phyloP scores from a whole-genome alignment of 2,888 invertebrate species.

The Ferrisia virgata region DNA sequence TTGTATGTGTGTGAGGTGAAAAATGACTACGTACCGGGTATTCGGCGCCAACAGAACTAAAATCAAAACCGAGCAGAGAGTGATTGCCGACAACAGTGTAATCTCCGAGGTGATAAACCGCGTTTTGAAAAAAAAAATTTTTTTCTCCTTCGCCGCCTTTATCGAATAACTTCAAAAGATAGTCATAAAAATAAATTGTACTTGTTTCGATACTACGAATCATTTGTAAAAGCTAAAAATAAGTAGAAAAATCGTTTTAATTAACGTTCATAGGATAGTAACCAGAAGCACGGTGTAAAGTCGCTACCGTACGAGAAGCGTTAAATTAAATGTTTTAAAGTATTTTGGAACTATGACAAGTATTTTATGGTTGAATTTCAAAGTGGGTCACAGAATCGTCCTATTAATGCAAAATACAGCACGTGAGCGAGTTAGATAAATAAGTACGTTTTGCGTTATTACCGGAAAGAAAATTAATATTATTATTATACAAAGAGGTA shows the following conservation, averaged over 20 bases:
- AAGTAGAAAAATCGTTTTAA: constrained; percentile 19
- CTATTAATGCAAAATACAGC: background rate
- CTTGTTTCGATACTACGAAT: background rate
- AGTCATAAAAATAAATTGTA: constrained; percentile 18
- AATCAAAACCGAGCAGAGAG: background rate
- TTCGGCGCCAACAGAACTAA: background rate
- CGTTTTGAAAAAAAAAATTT: background rate
- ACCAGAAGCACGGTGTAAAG: background rate
- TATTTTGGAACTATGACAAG: constrained; percentile 29
- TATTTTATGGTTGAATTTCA: constrained; percentile 1
- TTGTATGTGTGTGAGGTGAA: background rate
- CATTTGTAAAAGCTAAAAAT: constrained; percentile 16
- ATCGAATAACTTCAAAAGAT: constrained; percentile 15
- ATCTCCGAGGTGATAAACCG: background rate
- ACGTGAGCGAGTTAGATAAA: background rate
- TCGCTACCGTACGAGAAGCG: background rate
- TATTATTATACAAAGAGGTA: too few relatives aligned
- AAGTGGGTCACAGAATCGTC: constrained; percentile 11
- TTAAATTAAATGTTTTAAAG: constrained; percentile 23
- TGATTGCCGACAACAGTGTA: background rate
- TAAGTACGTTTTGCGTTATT: too few relatives aligned
- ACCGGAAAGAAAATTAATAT: too few relatives aligned
- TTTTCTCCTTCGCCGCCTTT: background rate
- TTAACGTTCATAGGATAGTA: constrained; percentile 15
- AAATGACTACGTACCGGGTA: background rate